Evolutionary conservation across 2,888 invertebrate genomes (phyloP).

Genomic region (Diabrotica balteata): DNA sequence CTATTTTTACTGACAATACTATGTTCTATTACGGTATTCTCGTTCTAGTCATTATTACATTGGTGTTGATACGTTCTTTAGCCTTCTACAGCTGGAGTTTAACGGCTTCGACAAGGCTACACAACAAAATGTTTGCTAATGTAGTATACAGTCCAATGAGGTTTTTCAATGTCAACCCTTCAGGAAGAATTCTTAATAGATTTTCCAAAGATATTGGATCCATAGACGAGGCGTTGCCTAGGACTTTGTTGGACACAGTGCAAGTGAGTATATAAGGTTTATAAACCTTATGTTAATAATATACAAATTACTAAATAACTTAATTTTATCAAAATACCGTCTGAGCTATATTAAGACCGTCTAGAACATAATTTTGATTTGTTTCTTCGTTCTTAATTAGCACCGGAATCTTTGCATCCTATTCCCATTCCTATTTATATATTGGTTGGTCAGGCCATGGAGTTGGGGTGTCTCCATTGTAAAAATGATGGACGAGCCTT

Average conservation of each 20-base stretch:
- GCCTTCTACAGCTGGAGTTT: slow-evolving; percentile 64
- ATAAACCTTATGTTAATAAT: no score
- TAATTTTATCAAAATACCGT: no score
- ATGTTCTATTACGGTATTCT: slow-evolving; percentile 24
- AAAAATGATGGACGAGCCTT: no score
- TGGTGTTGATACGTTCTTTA: slow-evolving; percentile 61
- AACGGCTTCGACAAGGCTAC: slow-evolving; percentile 65
- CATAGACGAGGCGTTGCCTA: slow-evolving; percentile 64
- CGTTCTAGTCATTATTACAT: slow-evolving; percentile 8
- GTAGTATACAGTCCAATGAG: slow-evolving; percentile 66
- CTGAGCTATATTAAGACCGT: no score
- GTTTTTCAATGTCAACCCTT: slow-evolving; percentile 66
- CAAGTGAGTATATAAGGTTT: slow-evolving; percentile 47
- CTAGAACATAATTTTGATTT: no score
- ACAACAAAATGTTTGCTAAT: slow-evolving; percentile 64
- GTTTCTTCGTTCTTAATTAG: no score
- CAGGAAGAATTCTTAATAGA: slow-evolving; percentile 71
- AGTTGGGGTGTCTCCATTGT: no score
- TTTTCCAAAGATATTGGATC: slow-evolving; percentile 67
- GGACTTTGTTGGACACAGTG: slow-evolving; percentile 62
- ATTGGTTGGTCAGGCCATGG: no score
- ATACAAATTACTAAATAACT: no score
- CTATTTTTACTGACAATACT: slow-evolving; percentile 15
- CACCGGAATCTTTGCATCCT: no score
- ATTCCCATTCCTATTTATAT: no score